Evolutionary conservation across 2,888 invertebrate genomes (phyloP).

Genomic region (Herminia tarsipennalis): DNA sequence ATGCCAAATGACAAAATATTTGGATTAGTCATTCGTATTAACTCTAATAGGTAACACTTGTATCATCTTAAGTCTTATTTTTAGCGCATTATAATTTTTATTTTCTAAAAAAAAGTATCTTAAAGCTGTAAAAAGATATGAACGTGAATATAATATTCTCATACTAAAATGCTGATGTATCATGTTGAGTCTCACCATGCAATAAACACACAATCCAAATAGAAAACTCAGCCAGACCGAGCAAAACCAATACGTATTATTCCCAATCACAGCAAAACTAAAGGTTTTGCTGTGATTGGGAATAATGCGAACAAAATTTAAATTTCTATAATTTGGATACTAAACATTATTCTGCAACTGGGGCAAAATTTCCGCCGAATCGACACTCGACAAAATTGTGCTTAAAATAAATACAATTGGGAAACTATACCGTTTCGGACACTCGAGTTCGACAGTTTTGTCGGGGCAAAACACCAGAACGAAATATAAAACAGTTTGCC

Average conservation of each 20-base stretch:
- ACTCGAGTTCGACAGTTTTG: constrained; percentile 33
- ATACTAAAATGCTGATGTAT: no score
- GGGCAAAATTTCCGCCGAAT: constrained; percentile 20
- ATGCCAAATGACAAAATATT: no score
- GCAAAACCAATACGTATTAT: constrained; percentile 18
- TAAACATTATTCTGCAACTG: constrained; percentile 13
- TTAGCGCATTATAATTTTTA: no score
- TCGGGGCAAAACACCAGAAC: constrained; percentile 18
- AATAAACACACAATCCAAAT: no score
- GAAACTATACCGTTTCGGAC: constrained; percentile 30
- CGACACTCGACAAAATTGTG: constrained; percentile 13
- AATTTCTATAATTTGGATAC: constrained; percentile 18
- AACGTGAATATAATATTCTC: no score
- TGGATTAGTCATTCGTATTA: no score
- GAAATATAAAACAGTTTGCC: constrained; percentile 39
- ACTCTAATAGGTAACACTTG: no score
- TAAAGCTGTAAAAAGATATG: no score
- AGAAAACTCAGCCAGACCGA: constrained; percentile 1
- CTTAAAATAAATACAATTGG: constrained; percentile 38
- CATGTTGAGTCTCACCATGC: no score
- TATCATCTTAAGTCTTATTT: no score
- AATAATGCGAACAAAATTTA: constrained; percentile 12
- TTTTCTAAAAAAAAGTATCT: no score
- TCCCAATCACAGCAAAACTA: constrained; percentile 11
- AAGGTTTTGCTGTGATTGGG: no score